Conservation (phyloP, 2,888 invertebrate genomes). For the Drosophila histrio region DNA sequence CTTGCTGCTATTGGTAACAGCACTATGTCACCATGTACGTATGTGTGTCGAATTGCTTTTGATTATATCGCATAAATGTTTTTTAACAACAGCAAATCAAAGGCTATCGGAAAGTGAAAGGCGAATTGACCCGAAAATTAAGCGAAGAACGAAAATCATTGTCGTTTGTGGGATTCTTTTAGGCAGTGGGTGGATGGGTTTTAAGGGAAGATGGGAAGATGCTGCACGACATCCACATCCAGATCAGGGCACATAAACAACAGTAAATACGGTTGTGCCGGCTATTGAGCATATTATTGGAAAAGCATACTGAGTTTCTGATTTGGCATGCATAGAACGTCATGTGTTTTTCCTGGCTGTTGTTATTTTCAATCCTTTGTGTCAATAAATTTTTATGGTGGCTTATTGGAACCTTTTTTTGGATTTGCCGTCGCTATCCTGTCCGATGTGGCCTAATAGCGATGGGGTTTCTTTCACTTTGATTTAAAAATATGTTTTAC, state of each 20-base stretch:
- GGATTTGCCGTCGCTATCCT: constrained; percentile 45
- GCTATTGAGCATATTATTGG: constrained; percentile 55
- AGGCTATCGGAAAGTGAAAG: constrained; percentile 57
- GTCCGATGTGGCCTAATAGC: constrained; percentile 67
- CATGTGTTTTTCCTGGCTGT: constrained; percentile 39
- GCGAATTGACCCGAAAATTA: constrained; percentile 40
- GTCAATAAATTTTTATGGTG: constrained; percentile 77
- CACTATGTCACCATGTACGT: too few species aligned
- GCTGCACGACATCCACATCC: constrained; percentile 34
- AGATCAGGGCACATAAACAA: constrained; percentile 67
- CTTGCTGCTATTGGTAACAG: constrained; percentile 37
- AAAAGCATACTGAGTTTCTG: constrained; percentile 43
- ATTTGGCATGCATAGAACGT: constrained; percentile 66
- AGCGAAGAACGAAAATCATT: constrained; percentile 47
- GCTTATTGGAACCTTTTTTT: constrained; percentile 77
- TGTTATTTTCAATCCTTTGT: constrained; percentile 74
- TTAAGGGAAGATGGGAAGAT: too few species aligned
- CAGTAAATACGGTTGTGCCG: constrained; percentile 71
- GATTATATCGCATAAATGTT: constrained; percentile 78
- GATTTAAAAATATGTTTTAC: constrained; percentile 76
- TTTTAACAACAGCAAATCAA: constrained; percentile 76
- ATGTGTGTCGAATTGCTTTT: constrained; percentile 66
- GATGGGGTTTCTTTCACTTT: constrained; percentile 62
- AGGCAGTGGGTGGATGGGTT: not conserved
- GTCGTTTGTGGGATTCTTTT: constrained; percentile 39